Base-by-base conservation (phyloP, 2,888 invertebrate species). In the Buathra laborator region DNA sequence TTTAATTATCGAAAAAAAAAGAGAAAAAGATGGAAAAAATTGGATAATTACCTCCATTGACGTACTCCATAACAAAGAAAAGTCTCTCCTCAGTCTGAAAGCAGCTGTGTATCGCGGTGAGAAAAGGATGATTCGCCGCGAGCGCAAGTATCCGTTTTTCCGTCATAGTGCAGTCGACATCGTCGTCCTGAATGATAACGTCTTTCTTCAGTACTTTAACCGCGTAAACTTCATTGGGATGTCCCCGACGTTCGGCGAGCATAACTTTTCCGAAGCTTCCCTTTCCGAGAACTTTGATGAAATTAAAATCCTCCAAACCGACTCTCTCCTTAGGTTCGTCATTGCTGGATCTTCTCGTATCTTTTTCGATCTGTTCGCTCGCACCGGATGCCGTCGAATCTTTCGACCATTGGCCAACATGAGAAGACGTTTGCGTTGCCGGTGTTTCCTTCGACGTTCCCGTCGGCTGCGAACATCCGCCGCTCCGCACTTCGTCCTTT, bases 31-130 rank as follows among this genome's bases (percentile, higher is more conserved):
- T 12, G 10, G 53, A 51, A 67, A 24, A 24, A 44, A 44, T 32
- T 19, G 29, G 10, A 62, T 32, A 14, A 68, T 83, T 87, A 93
- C 94, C 99, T 89, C 99, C 99, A 94, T 99, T 98, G 76, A 99
- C 99, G 94, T 99, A 99, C 95, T 99, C 99, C 99, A 99, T 99
- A 88, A 99, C 99, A 95, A 99, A 99, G 96, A 99, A 99, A 88
- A 99, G 95, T 12, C 98, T 96, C 94, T 99, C 99, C 94, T 96
- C 96, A 80, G 99, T 99, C 95, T 99, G 99, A 95, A 99, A 99
- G 95, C 98, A 99, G 93, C 97, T 98, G 95, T 98, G 98, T 91
- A 99, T 96, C 90, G 99, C 99, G 87, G 99, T 99, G 87, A 99
- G 96, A 95, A 99, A 99, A 80, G 99, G 99, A 95, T 99, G 99